Conservation (phyloP, 1,140 invertebrate genomes). For the Hylaeus anthracinus region DNA sequence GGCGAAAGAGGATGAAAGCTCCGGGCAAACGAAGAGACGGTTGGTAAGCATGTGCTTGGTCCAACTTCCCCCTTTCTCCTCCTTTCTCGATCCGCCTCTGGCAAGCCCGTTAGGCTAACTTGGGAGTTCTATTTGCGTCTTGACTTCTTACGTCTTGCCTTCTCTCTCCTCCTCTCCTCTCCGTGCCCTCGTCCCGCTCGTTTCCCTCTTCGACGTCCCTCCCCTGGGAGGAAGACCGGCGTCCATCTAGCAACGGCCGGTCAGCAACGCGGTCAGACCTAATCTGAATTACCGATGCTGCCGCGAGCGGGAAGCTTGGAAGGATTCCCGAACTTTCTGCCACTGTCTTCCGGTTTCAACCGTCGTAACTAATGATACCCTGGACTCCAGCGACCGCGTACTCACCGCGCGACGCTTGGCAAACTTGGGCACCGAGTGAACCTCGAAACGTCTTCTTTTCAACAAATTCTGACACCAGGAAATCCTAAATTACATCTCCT, state of each 20-base stretch:
- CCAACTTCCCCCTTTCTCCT: slow-evolving; percentile 61
- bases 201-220: slow-evolving; percentile 63
- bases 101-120: slow-evolving; percentile 80
- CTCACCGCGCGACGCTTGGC: no score
- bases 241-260: slow-evolving; percentile 62
- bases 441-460: no score
- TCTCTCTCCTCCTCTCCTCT: slow-evolving; percentile 42
- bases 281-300: slow-evolving; percentile 65
- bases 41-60: slow-evolving; percentile 67
- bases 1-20: slow-evolving; percentile 53
- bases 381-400: no score
- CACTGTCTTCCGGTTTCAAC: slow-evolving; percentile 18
- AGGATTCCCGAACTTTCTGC: slow-evolving; percentile 44
- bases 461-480: no score
- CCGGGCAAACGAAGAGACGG: slow-evolving; percentile 52
- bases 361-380: no score
- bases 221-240: slow-evolving; percentile 23
- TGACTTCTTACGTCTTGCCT: slow-evolving; percentile 75
- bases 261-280: slow-evolving; percentile 72
- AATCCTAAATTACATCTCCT: no score
- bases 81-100: slow-evolving; percentile 67
- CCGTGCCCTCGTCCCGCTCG: slow-evolving; percentile 45
- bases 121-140: slow-evolving; percentile 78
- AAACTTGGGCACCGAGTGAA: no score
- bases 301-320: slow-evolving; percentile 37